Evolutionary conservation across 30 jellyfish, hydroid and myxozoan genomes (phyloP).

Genomic region (Hydractinia echinata): DNA sequence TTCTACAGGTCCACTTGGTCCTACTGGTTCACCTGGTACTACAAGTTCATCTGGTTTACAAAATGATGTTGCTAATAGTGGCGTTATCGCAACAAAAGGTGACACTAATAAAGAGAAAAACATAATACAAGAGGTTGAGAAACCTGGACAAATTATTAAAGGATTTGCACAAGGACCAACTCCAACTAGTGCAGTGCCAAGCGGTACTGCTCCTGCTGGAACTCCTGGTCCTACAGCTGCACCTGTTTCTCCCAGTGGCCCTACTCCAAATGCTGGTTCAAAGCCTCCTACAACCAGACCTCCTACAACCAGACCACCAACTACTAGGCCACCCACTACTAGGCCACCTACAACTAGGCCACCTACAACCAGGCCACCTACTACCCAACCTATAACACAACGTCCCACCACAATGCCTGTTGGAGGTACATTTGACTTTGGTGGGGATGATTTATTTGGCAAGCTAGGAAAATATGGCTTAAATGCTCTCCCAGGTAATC

Average conservation of each 20-base stretch:
- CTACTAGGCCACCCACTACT: slow-evolving; percentile 17
- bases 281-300: not conserved
- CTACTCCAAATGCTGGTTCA: not conserved
- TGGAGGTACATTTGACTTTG: not conserved
- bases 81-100: not conserved
- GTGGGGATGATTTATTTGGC: not conserved
- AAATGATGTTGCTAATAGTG: no score
- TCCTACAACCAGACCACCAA: slow-evolving; percentile 12
- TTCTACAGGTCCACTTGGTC: not conserved
- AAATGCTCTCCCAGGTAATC: not conserved
- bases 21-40: not conserved
- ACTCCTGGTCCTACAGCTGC: not conserved
- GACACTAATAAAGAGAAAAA: not conserved
- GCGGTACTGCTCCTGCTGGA: slow-evolving; percentile 4
- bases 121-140: not conserved
- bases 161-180: slow-evolving; percentile 19
- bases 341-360: not conserved
- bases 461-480: not conserved
- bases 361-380: slow-evolving; percentile 3
- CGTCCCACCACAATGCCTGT: slow-evolving; percentile 4
- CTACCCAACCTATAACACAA: not conserved
- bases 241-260: not conserved
- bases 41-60: not conserved
- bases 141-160: slow-evolving; percentile 6
- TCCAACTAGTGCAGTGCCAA: not conserved